A percentile compares a stretch with the other conserved stretches of the same genome.
Conservation (phyloP, 2,113 vertebrate genomes). For the Dolichotis patagonum region DNA sequence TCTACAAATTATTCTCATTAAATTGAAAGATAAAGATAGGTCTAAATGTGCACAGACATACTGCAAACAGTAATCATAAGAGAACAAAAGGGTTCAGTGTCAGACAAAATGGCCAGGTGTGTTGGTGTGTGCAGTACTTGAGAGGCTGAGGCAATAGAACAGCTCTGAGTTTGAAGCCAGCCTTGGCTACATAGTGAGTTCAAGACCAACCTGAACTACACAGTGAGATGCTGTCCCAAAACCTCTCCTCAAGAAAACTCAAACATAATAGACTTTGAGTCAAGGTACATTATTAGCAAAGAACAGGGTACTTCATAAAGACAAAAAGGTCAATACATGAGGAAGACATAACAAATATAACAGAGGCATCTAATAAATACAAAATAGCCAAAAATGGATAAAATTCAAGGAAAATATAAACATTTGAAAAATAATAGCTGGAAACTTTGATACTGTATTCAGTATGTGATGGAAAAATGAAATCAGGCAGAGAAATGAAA, state of each 20-base stretch:
- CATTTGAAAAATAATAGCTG: not conserved
- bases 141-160: not conserved
- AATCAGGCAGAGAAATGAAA: not conserved
- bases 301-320: not conserved
- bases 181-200: not conserved
- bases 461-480: too few relatives aligned
- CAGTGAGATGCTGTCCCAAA: not conserved
- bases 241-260: not conserved
- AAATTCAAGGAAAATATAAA: not conserved
- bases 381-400: not conserved
- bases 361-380: not conserved
- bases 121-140: not conserved
- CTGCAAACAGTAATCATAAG: not conserved
- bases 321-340: not conserved
- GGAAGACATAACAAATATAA: not conserved
- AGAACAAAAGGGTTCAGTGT: not conserved
- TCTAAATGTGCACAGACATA: not conserved
- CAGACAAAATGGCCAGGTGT: not conserved
- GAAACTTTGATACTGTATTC: not conserved
- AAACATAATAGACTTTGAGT: not conserved
- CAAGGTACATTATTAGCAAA: not conserved
- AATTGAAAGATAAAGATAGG: not conserved
- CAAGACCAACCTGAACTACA: not conserved
- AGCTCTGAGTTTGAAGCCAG: not conserved
- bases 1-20: not conserved